Base-by-base conservation (phyloP, 2,113 vertebrate genomes). In the Sardina pilchardus region DNA sequence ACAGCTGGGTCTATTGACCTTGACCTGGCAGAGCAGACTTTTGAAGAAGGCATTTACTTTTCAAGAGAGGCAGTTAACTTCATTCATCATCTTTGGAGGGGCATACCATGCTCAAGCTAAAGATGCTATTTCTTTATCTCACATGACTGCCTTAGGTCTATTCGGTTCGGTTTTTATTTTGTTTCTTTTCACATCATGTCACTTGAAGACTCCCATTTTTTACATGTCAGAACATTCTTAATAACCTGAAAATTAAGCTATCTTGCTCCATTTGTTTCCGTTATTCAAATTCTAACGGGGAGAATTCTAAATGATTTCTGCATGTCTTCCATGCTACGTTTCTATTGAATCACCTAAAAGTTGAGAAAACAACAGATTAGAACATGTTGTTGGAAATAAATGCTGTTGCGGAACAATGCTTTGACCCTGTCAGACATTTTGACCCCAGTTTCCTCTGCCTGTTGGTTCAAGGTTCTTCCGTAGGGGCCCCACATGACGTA, bases 401-500 rank as follows among this genome's bases (percentile, higher is more conserved):
- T 78, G 30, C 16, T 3, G 16, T 3, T 4, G 10, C 10, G 42
- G 86, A 81, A 93, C 93, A 94, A 94, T 91, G 3, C 89, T 94
- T 94, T 92, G 86, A 93, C 93, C 82, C 88, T 92, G 89, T 94
- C 93, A 94, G 93, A 92, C 90, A 19, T 93, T 94, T 93, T 84
- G 86, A 82, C 90, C 89, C 90, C 90, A 88, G 87, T 87, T 86
- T 93, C 90, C 91, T 85, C 88, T 91, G 85, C 67, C 89, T 88
- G 93, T 91, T 91, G 90, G 91, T 89, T 91, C 92, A 92, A 90
- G 84, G 86, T 85, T 89, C 89, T 93, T 93, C 92, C 89, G 90
- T 86, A 85, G 45, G 91, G 93, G 91, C 92, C 93, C 92, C 89
- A 91, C 90, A 90, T 90, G 81, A 84, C 67, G 63, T 83, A 90